Percentiles rank a stretch among this genome's conserved stretches.
phyloP scores from a whole-genome alignment of 2,888 invertebrate species.

The Caenorhabditis sinica region DNA sequence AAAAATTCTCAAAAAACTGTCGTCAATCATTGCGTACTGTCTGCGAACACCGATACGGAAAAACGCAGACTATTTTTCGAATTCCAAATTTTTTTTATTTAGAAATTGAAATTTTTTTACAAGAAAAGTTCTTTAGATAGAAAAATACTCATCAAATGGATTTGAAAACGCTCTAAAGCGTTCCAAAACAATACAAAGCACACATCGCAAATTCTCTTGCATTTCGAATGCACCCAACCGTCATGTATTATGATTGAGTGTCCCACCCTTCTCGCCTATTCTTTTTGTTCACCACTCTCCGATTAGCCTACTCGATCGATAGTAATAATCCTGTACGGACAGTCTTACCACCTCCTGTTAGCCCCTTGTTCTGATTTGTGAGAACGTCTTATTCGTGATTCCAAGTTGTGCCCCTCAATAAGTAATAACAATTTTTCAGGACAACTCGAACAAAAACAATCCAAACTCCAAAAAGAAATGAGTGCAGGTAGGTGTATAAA shows the following conservation, averaged over 20 bases:
- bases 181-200: neutral
- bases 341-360: neutral
- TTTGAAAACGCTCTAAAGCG: neutral
- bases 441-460: neutral
- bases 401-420: neutral
- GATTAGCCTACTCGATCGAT: conserved; percentile 1
- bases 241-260: conserved; percentile 19
- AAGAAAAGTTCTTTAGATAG: neutral
- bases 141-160: too few relatives aligned
- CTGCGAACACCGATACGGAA: neutral
- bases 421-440: neutral
- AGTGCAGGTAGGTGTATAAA: conserved; percentile 10
- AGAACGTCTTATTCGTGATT: neutral
- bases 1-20: neutral
- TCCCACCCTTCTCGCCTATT: neutral
- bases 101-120: neutral
- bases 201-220: conserved; percentile 12
- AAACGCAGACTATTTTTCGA: neutral
- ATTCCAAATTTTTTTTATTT: neutral
- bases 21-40: neutral
- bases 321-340: conserved; percentile 10
- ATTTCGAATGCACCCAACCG: conserved; percentile 12
- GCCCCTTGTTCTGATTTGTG: neutral
- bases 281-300: neutral
- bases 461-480: neutral